A percentile compares a stretch with the other conserved stretches of the same genome.
phyloP scores from a whole-genome alignment of 2,797 vertebrate species.

The Loris lydekkerianus region DNA sequence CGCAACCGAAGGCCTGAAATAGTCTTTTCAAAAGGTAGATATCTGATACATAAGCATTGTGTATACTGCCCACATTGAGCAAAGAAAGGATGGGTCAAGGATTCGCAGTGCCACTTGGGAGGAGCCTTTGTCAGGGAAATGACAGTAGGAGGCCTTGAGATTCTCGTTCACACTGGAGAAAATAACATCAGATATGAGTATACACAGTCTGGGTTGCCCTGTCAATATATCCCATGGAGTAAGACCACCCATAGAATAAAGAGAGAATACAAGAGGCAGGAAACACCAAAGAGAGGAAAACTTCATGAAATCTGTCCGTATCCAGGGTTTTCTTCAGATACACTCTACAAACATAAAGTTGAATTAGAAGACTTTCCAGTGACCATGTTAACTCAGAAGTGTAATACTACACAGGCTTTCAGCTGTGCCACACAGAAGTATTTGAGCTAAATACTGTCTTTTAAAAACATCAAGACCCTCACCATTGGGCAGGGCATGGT shows the following conservation, averaged over 20 bases:
- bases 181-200: conserved; percentile 84
- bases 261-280: conserved; percentile 80
- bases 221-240: conserved; percentile 79
- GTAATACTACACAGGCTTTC: neutral
- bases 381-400: neutral
- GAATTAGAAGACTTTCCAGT: neutral
- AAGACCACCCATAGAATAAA: conserved; percentile 84
- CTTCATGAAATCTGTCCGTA: conserved; percentile 83
- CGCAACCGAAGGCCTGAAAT: neutral
- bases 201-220: conserved; percentile 84
- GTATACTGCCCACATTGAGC: neutral
- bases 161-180: conserved; percentile 86
- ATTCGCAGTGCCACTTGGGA: neutral
- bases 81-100: conserved; percentile 5
- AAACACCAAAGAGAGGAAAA: conserved; percentile 85
- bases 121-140: neutral
- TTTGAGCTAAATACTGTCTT: neutral
- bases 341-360: conserved; percentile 76
- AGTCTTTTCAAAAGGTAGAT: neutral
- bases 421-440: neutral
- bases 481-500: neutral
- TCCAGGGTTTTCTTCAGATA: conserved; percentile 84
- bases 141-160: neutral
- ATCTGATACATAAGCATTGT: neutral
- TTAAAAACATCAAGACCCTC: neutral